Conservation (phyloP, 2,797 vertebrate genomes). For the Fratercula arctica region DNA sequence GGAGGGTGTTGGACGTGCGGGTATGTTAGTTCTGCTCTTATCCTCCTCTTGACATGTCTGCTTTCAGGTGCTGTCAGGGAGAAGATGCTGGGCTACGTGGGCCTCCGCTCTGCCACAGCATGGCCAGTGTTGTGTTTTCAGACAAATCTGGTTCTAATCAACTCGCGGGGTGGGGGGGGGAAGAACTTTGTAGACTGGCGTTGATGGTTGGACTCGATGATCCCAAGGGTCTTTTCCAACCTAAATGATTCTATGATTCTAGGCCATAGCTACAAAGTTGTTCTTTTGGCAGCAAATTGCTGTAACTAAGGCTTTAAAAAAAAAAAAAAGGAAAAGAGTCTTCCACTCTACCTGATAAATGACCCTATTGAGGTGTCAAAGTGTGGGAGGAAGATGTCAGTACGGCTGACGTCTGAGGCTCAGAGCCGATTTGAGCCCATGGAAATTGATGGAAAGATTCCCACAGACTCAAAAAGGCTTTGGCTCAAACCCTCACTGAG, state of each 20-base stretch:
- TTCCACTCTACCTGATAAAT: background rate
- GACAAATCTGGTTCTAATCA: background rate
- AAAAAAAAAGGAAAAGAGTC: background rate
- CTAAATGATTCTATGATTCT: too few species aligned
- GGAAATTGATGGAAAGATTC: conserved; percentile 27
- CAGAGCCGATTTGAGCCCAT: background rate
- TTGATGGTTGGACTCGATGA: too few species aligned
- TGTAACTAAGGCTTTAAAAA: background rate
- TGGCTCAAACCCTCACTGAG: conserved; percentile 27
- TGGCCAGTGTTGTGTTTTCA: background rate
- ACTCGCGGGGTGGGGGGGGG: background rate
- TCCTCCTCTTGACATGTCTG: background rate
- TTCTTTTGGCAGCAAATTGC: background rate
- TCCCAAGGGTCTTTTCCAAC: too few species aligned
- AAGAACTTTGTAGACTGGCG: too few species aligned
- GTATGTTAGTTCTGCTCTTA: background rate
- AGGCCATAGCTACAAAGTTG: background rate
- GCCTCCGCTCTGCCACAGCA: background rate
- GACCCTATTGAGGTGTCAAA: background rate
- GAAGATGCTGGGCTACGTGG: background rate
- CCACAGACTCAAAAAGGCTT: conserved; percentile 46
- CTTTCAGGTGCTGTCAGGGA: background rate
- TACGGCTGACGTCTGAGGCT: background rate
- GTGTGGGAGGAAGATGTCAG: conserved; percentile 28
- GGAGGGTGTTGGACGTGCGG: accelerated